phyloP scores from a whole-genome alignment of 2,888 invertebrate genomes.

The Drosophila tripunctata region DNA sequence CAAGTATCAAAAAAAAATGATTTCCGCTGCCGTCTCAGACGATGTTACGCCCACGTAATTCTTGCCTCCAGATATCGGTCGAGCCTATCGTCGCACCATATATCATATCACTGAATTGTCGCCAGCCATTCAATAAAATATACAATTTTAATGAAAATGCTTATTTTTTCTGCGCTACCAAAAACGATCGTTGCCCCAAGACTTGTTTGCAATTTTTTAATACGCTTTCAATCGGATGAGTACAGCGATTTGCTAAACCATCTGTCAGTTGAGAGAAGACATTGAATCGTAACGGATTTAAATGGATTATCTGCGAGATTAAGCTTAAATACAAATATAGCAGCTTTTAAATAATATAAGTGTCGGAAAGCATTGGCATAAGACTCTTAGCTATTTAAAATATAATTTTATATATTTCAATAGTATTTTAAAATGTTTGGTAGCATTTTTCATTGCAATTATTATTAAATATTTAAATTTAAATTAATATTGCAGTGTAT shows the following conservation, averaged over 20 bases:
- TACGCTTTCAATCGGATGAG: constrained; percentile 41
- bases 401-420: too few relatives aligned
- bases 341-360: neutral
- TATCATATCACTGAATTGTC: constrained; percentile 71
- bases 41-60: constrained; percentile 48
- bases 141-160: constrained; percentile 72
- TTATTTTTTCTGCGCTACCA: constrained; percentile 71
- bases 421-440: too few relatives aligned
- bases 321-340: neutral
- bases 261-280: neutral
- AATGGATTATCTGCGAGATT: constrained; percentile 25
- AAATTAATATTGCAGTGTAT: constrained; percentile 16
- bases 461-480: too few relatives aligned
- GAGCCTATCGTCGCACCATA: constrained; percentile 43
- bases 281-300: constrained; percentile 24
- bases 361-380: neutral
- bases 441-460: too few relatives aligned
- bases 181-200: constrained; percentile 40
- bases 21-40: constrained; percentile 60
- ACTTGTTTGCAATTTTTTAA: constrained; percentile 54
- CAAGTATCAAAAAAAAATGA: constrained; percentile 35
- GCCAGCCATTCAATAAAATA: constrained; percentile 73
- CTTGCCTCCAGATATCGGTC: constrained; percentile 38
- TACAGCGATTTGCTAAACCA: constrained; percentile 3
- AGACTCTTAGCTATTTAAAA: too few relatives aligned